Base-by-base conservation (phyloP, 2,113 vertebrate species). In the Oreochromis tanganicae region DNA sequence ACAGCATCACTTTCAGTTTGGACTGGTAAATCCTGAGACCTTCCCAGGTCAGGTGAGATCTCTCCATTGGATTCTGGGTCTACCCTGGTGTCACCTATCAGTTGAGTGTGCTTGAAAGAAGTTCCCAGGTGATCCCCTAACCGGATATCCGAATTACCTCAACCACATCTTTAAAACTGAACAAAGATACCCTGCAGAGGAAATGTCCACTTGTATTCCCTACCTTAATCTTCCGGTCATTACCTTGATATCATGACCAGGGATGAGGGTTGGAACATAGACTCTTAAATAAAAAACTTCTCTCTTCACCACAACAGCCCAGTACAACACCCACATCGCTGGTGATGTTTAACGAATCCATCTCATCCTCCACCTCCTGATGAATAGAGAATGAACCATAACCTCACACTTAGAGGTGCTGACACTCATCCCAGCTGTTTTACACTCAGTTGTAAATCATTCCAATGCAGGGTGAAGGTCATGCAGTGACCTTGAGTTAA, bases 51-150 rank as follows among this genome's bases (percentile, higher is more conserved):
- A 73, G 21, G 21, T 73, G 68, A 46, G 21, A 27, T 10, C 13
- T 27, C 1, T 10, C 41, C 41, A 73, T 43, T 24, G 38, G 13
- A 24, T 27, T 46, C n/a, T 73, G 21, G 21, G 21, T 73, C 41
- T 27, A 46, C 0, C 5, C 68, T 46, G 5, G 14, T 9, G 5
- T 46, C 68, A 8, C 19, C 11, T 41, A 19, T 38, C 63, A 41
- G 34, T 8, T 46, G n/a, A 24, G n/a, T 27, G 8, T 24, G 3
- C 36, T 1, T 21, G 21, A 24, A 46, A 27, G 68, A 73, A 43
- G 2, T 27, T 24, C 13, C 13, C 7, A 73, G 13, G 21, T 4
- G 38, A 10, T 46, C 38, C n/a, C 38, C 13, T 6, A 27, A 46
- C 41, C 21, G 0, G 68, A 27, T 73, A 46, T 46, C 14, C 5